These are phyloP conservation scores for Ischnus inquisitorius DNA, from an alignment of 2,888 invertebrate genomes.

Conservation along the genomic window DNA sequence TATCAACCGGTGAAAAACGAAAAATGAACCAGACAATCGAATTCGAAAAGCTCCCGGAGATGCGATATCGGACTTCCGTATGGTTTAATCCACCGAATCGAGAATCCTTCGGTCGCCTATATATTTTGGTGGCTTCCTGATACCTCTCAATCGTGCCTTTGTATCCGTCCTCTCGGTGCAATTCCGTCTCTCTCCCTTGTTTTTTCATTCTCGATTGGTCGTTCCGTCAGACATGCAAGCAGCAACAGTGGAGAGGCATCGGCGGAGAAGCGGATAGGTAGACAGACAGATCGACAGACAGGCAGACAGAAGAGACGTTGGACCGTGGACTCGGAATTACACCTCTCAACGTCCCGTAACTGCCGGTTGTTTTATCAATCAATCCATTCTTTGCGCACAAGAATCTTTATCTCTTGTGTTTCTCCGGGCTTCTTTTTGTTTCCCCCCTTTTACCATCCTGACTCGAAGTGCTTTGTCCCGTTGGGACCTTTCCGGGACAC, in stretches of 20 bases:
- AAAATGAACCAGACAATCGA: not conserved
- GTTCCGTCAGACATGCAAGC: constrained; percentile 53
- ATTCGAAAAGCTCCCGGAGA: constrained; percentile 36
- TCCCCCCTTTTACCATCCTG: constrained; percentile 3
- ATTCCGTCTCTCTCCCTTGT: constrained; percentile 53
- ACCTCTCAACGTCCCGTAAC: constrained; percentile 49
- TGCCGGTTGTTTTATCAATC: constrained; percentile 63
- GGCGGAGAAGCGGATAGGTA: not conserved
- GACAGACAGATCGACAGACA: constrained; percentile 45
- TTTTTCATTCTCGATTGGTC: constrained; percentile 54
- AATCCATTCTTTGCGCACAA: constrained; percentile 56
- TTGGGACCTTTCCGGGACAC: constrained; percentile 45
- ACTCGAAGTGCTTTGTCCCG: constrained; percentile 43
- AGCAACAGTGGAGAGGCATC: constrained; percentile 19
- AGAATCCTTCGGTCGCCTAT: constrained; percentile 25
- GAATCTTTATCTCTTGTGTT: constrained; percentile 34
- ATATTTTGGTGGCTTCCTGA: constrained; percentile 28
- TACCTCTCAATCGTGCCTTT: constrained; percentile 60
- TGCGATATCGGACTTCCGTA: constrained; percentile 35
- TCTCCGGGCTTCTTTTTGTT: constrained; percentile 4
- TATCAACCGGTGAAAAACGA: constrained; percentile 8
- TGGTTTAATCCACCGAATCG: constrained; percentile 29
- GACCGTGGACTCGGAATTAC: constrained; percentile 54
- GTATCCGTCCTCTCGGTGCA: constrained; percentile 58
- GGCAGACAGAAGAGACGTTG: constrained; percentile 48